Evolutionary conservation across 2,888 invertebrate species (phyloP).

Genomic region (Ennomos erosarius): DNA sequence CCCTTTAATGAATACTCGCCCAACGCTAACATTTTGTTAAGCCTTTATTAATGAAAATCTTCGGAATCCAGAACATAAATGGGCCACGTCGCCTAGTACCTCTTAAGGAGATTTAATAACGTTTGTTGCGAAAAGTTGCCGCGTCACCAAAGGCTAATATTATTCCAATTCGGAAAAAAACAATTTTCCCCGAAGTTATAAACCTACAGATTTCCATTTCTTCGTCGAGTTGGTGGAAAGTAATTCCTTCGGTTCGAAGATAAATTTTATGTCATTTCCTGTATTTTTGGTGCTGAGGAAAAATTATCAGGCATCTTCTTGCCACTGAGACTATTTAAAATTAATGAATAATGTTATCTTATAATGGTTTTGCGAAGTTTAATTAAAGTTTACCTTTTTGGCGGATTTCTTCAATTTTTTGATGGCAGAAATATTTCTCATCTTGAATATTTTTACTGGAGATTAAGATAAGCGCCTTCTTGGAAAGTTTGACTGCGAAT

Average conservation of each 20-base stretch:
- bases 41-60: slow-evolving; percentile 67
- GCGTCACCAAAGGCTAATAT: slow-evolving; percentile 71
- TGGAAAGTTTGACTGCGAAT: slow-evolving; percentile 66
- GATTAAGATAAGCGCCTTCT: slow-evolving; percentile 59
- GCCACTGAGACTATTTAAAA: slow-evolving; percentile 78
- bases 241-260: slow-evolving; percentile 78
- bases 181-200: slow-evolving; percentile 77
- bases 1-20: slow-evolving; percentile 71
- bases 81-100: slow-evolving; percentile 45
- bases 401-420: slow-evolving; percentile 67
- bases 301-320: slow-evolving; percentile 80
- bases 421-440: slow-evolving; percentile 73
- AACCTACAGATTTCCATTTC: slow-evolving; percentile 81
- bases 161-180: slow-evolving; percentile 74
- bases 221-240: slow-evolving; percentile 75
- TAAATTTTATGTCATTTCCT: slow-evolving; percentile 82
- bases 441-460: slow-evolving; percentile 72
- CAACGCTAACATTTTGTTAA: slow-evolving; percentile 63
- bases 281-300: slow-evolving; percentile 72
- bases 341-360: slow-evolving; percentile 85
- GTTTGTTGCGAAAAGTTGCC: slow-evolving; percentile 63
- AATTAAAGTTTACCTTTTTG: slow-evolving; percentile 77
- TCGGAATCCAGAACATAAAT: slow-evolving; percentile 50
- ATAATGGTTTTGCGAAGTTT: slow-evolving; percentile 81
- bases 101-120: slow-evolving; percentile 61